phyloP scores from a whole-genome alignment of 2,888 invertebrate genomes.

The Pycnomerus fuliginosus region DNA sequence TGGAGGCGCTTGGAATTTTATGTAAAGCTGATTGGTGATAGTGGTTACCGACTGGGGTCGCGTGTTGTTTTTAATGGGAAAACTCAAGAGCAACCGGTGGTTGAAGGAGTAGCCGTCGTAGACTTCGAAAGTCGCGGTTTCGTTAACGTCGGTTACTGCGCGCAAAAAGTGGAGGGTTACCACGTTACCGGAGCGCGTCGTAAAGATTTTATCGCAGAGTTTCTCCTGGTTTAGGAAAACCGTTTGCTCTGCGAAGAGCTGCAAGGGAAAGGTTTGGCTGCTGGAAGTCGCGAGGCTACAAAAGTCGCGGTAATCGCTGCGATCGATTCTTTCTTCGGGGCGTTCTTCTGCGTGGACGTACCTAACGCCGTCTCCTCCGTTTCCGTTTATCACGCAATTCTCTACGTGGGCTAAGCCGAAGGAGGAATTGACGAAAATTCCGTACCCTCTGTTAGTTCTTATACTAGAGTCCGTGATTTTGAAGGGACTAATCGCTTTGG shows the following conservation, averaged over 20 bases:
- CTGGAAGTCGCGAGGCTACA: conserved; percentile 76
- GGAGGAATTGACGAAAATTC: conserved; percentile 86
- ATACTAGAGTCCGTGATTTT: conserved; percentile 79
- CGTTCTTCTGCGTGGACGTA: conserved; percentile 81
- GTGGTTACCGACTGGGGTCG: conserved; percentile 87
- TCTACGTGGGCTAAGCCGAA: conserved; percentile 78
- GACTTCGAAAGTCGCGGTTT: conserved; percentile 72
- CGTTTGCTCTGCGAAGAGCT: conserved; percentile 78
- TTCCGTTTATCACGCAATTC: conserved; percentile 75
- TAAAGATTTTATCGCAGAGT: conserved; percentile 78
- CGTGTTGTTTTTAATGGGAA: conserved; percentile 79
- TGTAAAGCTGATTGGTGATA: conserved; percentile 74
- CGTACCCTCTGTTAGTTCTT: conserved; percentile 83
- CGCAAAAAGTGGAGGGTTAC: conserved; percentile 84
- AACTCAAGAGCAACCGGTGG: conserved; percentile 69
- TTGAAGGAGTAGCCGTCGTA: conserved; percentile 74
- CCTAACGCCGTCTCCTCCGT: conserved; percentile 88
- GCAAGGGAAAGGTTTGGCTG: conserved; percentile 85
- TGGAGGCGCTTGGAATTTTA: conserved; percentile 75
- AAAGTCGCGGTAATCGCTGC: conserved; percentile 77
- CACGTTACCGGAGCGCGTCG: conserved; percentile 74
- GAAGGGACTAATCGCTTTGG: conserved; percentile 79
- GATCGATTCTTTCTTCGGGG: conserved; percentile 72
- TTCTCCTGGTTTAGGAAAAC: conserved; percentile 68
- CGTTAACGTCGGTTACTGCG: conserved; percentile 73